Base-by-base conservation (phyloP, 2,888 invertebrate species). In the Patella caerulea region DNA sequence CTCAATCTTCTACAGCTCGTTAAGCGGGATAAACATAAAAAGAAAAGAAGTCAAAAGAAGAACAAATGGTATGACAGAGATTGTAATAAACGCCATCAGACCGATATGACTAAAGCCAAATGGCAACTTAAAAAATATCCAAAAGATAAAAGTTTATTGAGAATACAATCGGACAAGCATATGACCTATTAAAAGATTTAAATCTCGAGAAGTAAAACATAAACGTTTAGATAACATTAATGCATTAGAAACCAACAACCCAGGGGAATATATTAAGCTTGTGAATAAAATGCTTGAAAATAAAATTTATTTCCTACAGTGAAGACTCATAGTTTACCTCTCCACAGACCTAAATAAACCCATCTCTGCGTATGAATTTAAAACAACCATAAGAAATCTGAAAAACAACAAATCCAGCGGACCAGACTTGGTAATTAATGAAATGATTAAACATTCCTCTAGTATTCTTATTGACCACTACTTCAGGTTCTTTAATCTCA, bases 181-280 rank as follows among this genome's bases (percentile, higher is more conserved):
- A 59, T 7, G 19, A 1, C 3, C 17, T 59, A 59, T 19, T 7
- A n/a, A 59, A 59, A 59, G n/a, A 59, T 59, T 59, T 17, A 59
- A 59, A 59, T 59, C 59, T n/a, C 17, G 59, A 17, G 59, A 59
- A 14, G 59, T 9, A 59, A 59, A 59, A 59, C 1, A 9, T 17
- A 59, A 59, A 59, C 4, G n/a, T 59, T 59, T 59, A 14, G 59
- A 59, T 14, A 17, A 59, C 3, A 59, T 59, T 59, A n/a, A 59
- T 9, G 59, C 17, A 59, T 17, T 59, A n/a, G n/a, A 59, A n/a
- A 59, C 1, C 19, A n/a, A 59, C 19, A 59, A 59, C 14, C 59
- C 59, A 59, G n/a, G 59, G n/a, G 59, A 59, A 59, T 59, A 59
- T 59, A n/a, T n/a, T n/a, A 59, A 59, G n/a, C 19, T 59, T n/a